Evolutionary conservation across 2,113 vertebrate species (phyloP).

Genomic region (Microcebus murinus): DNA sequence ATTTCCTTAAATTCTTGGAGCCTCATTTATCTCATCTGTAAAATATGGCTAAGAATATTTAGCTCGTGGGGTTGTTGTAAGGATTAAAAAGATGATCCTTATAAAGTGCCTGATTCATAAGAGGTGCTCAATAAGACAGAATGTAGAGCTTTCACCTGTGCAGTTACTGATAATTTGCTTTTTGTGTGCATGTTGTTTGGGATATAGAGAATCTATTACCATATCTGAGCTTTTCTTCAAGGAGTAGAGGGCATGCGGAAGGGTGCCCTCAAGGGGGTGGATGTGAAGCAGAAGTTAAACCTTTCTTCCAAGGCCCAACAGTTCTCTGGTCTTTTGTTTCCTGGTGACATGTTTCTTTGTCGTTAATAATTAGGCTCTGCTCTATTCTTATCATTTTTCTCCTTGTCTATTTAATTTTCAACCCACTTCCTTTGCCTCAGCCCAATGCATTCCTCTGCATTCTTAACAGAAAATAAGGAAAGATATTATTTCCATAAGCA

Average conservation of each 20-base stretch:
- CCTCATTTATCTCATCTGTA: not conserved
- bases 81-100: not conserved
- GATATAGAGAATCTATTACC: not conserved
- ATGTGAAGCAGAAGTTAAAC: not conserved
- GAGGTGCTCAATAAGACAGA: not conserved
- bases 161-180: not conserved
- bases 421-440: not conserved
- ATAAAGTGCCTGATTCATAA: not conserved
- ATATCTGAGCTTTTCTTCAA: not conserved
- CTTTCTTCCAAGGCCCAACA: not conserved
- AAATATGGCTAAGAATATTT: not conserved
- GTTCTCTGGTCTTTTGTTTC: not conserved
- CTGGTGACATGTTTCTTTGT: not conserved
- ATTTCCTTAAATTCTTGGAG: not conserved
- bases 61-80: not conserved
- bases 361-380: not conserved
- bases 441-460: not conserved
- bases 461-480: not conserved
- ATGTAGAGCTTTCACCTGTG: not conserved
- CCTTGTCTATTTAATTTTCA: conserved; percentile 1
- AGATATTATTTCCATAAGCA: not conserved
- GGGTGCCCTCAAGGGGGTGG: not conserved
- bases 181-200: not conserved
- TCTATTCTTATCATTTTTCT: conserved; percentile 5
- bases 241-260: not conserved